Conservation (phyloP, 2,113 vertebrate species). For the Panthera leo region DNA sequence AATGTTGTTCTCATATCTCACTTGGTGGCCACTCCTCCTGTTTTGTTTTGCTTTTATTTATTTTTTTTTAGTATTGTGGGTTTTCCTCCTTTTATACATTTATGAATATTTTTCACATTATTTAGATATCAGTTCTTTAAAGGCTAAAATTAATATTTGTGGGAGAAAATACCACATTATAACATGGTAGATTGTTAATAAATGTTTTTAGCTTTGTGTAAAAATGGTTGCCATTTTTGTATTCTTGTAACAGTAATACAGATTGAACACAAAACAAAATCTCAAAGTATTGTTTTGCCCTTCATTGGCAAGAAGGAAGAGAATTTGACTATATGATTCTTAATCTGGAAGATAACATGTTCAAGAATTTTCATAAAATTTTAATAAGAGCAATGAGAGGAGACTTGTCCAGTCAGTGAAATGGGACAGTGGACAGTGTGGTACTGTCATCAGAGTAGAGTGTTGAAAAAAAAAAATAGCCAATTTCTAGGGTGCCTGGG, state of each 20-base stretch:
- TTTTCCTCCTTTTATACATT: constrained; percentile 11
- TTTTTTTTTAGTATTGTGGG: background rate
- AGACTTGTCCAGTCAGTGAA: background rate
- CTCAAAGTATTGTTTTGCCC: background rate
- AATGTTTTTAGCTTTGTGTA: background rate
- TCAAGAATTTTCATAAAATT: background rate
- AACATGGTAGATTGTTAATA: background rate
- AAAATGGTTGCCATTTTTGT: background rate
- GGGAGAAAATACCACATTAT: background rate
- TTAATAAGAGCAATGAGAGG: background rate
- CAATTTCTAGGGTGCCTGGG: background rate
- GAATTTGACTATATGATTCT: background rate
- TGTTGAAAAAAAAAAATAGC: background rate
- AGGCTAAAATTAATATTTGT: background rate
- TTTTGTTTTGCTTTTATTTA: background rate
- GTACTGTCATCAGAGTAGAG: background rate
- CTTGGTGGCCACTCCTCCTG: background rate
- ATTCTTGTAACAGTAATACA: background rate
- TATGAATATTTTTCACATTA: background rate
- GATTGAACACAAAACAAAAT: background rate
- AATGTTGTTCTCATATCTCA: background rate
- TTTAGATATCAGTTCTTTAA: background rate
- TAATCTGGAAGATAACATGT: background rate
- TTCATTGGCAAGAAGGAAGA: constrained; percentile 40
- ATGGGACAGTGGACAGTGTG: background rate